These are phyloP conservation scores for Embidobia sp. DNA, from an alignment of 2,888 invertebrate genomes.

Conservation along the genomic window DNA sequence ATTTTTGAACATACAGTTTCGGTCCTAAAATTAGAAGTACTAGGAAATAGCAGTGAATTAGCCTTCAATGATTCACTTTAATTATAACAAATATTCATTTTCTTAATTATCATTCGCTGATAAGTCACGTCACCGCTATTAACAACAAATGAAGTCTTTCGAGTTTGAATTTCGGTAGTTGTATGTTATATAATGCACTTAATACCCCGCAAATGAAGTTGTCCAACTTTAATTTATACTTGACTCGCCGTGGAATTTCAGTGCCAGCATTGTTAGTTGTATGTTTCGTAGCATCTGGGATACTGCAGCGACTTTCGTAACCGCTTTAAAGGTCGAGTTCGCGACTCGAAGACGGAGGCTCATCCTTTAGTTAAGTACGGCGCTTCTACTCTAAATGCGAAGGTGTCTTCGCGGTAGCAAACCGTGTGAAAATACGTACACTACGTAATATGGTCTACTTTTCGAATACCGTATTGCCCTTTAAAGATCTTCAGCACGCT, in stretches of 20 bases:
- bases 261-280: conserved; percentile 50
- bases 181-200: conserved; percentile 27
- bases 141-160: too few species aligned
- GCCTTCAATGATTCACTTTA: too few species aligned
- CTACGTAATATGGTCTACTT: conserved; percentile 58
- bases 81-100: too few species aligned
- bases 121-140: too few species aligned
- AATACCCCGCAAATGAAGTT: conserved; percentile 44
- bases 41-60: too few species aligned
- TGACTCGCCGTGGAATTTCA: conserved; percentile 51
- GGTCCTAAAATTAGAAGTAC: too few species aligned
- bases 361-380: conserved; percentile 65
- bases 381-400: conserved; percentile 65
- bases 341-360: conserved; percentile 65
- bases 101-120: too few species aligned
- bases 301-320: conserved; percentile 61
- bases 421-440: conserved; percentile 63
- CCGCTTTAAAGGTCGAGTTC: conserved; percentile 73
- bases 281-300: conserved; percentile 47
- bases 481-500: conserved; percentile 54
- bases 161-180: conserved; percentile 23
- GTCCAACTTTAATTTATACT: conserved; percentile 60
- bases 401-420: conserved; percentile 61
- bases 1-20: too few species aligned
- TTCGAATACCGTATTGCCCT: conserved; percentile 48